Evolutionary conservation across 2,888 invertebrate species (phyloP).

Genomic region (Diogma glabrata): DNA sequence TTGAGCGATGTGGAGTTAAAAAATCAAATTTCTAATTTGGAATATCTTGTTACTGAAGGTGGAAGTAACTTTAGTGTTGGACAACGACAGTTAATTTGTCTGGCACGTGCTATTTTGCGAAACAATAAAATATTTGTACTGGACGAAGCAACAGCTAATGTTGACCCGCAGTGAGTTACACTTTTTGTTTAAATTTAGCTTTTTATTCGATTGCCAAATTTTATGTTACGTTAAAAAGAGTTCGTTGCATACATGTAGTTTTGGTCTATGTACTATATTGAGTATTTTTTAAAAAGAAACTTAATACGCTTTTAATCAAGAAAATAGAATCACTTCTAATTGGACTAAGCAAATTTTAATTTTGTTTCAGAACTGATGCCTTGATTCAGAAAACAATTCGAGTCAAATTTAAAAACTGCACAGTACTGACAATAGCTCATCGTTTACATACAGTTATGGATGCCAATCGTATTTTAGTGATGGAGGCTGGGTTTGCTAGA

Average conservation of each 20-base stretch:
- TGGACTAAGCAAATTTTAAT: slow-evolving; percentile 46
- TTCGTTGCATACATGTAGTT: no score
- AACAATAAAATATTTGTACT: slow-evolving; percentile 52
- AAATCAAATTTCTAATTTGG: slow-evolving; percentile 38
- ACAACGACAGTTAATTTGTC: slow-evolving; percentile 40
- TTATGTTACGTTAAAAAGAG: neutral
- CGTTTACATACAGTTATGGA: slow-evolving; percentile 6
- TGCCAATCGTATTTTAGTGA: slow-evolving; percentile 39
- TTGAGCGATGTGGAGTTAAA: slow-evolving; percentile 42
- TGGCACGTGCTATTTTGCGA: slow-evolving; percentile 52
- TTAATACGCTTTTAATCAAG: no score
- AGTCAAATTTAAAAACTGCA: neutral
- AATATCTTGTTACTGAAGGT: slow-evolving; percentile 42
- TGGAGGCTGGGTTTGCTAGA: slow-evolving; percentile 66
- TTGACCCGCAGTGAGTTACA: slow-evolving; percentile 39
- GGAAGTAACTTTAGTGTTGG: slow-evolving; percentile 46
- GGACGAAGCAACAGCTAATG: slow-evolving; percentile 61
- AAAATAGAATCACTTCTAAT: no score
- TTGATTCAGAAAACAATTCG: slow-evolving; percentile 5
- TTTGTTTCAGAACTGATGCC: slow-evolving; percentile 34
- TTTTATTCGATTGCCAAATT: neutral
- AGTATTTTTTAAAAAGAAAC: no score
- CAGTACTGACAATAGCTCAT: slow-evolving; percentile 2
- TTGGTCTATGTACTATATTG: no score
- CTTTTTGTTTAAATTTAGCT: no score